These are phyloP conservation scores for Bucco capensis DNA, from an alignment of 2,113 vertebrate species.

Conservation along the genomic window DNA sequence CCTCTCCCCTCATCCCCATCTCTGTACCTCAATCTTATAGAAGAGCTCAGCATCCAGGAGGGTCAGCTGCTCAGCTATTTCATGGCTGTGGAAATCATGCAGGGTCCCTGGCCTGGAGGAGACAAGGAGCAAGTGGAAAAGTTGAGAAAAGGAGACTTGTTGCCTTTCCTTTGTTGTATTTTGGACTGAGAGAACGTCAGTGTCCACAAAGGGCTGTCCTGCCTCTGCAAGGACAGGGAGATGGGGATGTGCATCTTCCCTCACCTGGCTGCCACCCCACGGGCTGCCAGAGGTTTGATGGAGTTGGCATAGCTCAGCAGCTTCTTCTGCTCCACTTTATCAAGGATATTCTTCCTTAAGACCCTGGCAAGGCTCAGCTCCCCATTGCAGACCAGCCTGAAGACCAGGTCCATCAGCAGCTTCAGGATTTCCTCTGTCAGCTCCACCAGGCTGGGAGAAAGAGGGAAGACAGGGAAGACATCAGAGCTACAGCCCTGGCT, in stretches of 20 bases:
- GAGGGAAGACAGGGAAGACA: background rate
- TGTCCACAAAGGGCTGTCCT: background rate
- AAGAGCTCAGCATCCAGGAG: conserved; percentile 96
- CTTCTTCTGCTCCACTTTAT: conserved; percentile 96
- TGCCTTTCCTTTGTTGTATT: background rate
- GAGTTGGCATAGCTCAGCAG: conserved; percentile 86
- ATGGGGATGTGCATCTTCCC: fast-evolving
- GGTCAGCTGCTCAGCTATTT: conserved; percentile 96
- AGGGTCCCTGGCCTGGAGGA: conserved; percentile 89
- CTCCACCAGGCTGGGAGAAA: conserved; percentile 85
- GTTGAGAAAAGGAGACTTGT: background rate
- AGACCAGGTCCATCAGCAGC: conserved; percentile 96
- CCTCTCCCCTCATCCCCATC: background rate
- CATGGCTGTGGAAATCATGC: conserved; percentile 97
- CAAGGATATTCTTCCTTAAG: conserved; percentile 94
- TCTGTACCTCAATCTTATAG: conserved; percentile 92
- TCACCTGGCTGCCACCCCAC: conserved; percentile 95
- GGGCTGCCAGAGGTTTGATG: conserved; percentile 88
- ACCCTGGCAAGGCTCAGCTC: conserved; percentile 96
- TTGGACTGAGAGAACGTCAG: background rate
- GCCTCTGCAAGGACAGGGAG: background rate
- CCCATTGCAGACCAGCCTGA: conserved; percentile 89
- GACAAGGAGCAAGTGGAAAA: background rate
- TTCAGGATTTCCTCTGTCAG: conserved; percentile 94
- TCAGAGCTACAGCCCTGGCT: background rate